Base-by-base conservation (phyloP, 2,888 invertebrate genomes). In the Morpho achilles region DNA sequence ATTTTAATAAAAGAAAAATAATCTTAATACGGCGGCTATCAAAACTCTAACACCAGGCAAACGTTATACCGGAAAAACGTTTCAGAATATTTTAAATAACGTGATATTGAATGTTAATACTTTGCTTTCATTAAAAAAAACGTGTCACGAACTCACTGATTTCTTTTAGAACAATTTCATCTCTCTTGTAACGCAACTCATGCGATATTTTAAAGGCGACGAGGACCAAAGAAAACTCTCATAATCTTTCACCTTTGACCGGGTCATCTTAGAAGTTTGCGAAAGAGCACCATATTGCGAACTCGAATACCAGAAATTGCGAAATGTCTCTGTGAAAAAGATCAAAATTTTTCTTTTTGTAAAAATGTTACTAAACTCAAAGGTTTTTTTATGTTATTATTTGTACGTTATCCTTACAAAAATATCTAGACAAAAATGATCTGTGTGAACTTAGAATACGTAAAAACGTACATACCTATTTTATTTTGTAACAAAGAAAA, bases 211-310 rank as follows among this genome's bases (percentile, higher is more conserved):
- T 63, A 61, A 70, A 71, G 71, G 67, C 75, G 72, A 73, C 72
- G 74, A 74, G 75, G 73, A 75, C 56, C 57, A 63, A 63, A 63
- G 63, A 63, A 63, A 64, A 67, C 70, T 79, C 73, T 69, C 69
- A 73, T 76, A 79, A 79, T 80, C 76, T 75, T 77, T 67, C 68
- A 72, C 64, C 70, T 82, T 78, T 83, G 80, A 84, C 84, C 82
- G 76, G 76, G 81, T 82, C 78, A 82, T 73, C 76, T 69, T 71
- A 70, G 59, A 69, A 81, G 75, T 80, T 80, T 72, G 65, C 61
- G 67, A 74, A 75, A 76, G 74, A 71, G 74, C 68, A 69, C 74
- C 79, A 78, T 80, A 82, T 81, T 81, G 79, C 32, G 32, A 32
- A 32, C 32, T 32, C 32, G 5, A 32, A 32, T 32, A 32, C 32